Percentiles rank a stretch among this genome's conserved stretches.
Evolutionary conservation across 2,113 vertebrate genomes (phyloP).

Genomic region (Thinocorus orbignyianus): DNA sequence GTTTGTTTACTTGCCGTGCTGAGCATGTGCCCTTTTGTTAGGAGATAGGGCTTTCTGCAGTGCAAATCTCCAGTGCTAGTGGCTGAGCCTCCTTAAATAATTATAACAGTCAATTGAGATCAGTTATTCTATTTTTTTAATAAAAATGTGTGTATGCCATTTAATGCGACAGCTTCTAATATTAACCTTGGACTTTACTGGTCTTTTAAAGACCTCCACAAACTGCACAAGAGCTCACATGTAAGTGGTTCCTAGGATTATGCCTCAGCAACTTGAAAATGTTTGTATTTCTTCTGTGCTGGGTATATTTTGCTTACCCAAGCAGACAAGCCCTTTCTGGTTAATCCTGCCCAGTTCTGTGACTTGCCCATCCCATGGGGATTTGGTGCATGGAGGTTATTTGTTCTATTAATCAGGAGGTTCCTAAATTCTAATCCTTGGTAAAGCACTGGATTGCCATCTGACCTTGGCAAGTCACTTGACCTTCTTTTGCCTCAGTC

Average conservation of each 20-base stretch:
- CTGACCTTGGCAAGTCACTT: slow-evolving; percentile 72
- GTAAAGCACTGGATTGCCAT: slow-evolving; percentile 69
- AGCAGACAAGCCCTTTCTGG: slow-evolving; percentile 65
- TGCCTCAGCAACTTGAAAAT: slow-evolving; percentile 60
- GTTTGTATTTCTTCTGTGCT: slow-evolving; percentile 69
- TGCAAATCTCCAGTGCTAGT: slow-evolving; percentile 1
- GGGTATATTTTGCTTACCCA: slow-evolving; percentile 69
- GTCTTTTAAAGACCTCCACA: slow-evolving; percentile 23
- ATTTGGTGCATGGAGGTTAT: slow-evolving; percentile 69
- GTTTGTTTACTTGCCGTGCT: slow-evolving; percentile 66
- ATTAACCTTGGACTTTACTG: neutral
- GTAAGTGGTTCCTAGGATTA: slow-evolving; percentile 55
- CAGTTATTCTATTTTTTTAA: neutral
- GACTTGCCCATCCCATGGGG: slow-evolving; percentile 60
- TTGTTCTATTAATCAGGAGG: slow-evolving; percentile 74
- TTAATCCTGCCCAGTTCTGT: slow-evolving; percentile 71
- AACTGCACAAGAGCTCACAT: neutral
- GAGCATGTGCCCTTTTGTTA: slow-evolving; percentile 58
- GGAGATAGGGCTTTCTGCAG: slow-evolving; percentile 1
- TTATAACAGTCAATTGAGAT: neutral
- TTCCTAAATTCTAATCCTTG: slow-evolving; percentile 76
- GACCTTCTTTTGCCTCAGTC: slow-evolving; percentile 68
- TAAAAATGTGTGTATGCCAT: neutral
- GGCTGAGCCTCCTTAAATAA: slow-evolving; percentile 27
- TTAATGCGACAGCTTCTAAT: slow-evolving; percentile 3